These are phyloP conservation scores for Pangasius djambal DNA, from an alignment of 2,797 vertebrate genomes.

Conservation along the genomic window DNA sequence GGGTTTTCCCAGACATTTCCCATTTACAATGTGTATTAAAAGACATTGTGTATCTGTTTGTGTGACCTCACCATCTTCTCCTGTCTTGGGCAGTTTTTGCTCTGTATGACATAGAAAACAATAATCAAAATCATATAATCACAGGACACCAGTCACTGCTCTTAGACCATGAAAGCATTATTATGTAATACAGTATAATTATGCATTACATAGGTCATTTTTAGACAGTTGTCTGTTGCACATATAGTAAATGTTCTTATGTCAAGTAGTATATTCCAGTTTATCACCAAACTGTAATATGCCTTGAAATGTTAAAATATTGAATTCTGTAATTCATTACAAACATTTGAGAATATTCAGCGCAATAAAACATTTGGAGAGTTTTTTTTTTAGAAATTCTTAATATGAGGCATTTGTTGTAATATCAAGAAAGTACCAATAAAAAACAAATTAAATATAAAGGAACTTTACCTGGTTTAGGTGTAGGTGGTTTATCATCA, in stretches of 20 bases:
- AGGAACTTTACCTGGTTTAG: conserved; percentile 30
- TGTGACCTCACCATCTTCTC: conserved; percentile 21
- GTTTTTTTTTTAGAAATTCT: neutral
- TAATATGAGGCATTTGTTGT: neutral
- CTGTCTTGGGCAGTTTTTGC: neutral
- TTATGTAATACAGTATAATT: neutral
- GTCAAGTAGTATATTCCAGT: neutral
- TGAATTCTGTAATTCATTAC: neutral
- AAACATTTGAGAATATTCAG: neutral
- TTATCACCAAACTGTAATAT: neutral
- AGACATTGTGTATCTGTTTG: neutral
- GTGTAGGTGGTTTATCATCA: neutral
- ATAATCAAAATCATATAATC: neutral
- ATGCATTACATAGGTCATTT: neutral
- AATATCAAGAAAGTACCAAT: neutral
- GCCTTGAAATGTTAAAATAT: neutral
- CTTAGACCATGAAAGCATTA: neutral
- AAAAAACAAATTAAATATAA: neutral
- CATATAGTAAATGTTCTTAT: neutral
- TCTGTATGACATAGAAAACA: conserved; percentile 6
- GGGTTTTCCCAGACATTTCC: neutral
- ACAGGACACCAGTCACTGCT: neutral
- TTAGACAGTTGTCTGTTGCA: neutral
- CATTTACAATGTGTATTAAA: neutral
- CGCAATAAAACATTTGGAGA: neutral